These are phyloP conservation scores for Varanus komodoensis DNA, from an alignment of 2,113 vertebrate genomes.

Conservation along the genomic window DNA sequence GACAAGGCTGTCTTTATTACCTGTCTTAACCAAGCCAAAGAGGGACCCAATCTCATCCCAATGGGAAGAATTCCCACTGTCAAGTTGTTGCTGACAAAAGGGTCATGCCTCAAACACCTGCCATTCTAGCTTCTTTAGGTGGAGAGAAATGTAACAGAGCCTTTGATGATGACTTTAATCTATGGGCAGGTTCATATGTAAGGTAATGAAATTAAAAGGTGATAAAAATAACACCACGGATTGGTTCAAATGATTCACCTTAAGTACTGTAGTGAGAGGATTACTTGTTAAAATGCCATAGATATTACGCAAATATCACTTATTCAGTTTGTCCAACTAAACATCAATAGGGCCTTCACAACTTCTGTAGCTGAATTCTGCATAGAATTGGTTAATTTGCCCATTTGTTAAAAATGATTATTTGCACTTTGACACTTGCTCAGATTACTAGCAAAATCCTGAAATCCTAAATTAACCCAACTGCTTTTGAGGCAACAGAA, in stretches of 20 bases:
- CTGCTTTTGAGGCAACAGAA: background rate
- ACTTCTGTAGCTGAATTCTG: background rate
- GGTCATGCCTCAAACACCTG: no score
- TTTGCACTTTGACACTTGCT: background rate
- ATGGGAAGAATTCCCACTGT: no score
- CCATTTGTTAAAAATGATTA: background rate
- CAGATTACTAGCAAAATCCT: background rate
- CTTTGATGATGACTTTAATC: no score
- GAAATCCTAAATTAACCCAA: background rate
- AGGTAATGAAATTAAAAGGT: background rate
- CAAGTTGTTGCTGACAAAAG: no score
- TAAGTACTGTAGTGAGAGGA: background rate
- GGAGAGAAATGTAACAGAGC: no score
- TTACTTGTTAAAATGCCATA: background rate
- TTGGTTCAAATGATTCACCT: background rate
- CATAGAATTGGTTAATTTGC: background rate
- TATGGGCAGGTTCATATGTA: background rate
- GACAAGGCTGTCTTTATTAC: no score
- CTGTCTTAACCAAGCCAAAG: no score
- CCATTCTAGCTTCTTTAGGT: no score
- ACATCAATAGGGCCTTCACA: background rate
- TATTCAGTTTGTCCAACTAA: background rate
- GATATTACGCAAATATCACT: background rate
- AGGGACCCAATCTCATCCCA: no score
- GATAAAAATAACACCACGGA: background rate